A percentile compares a stretch with the other conserved stretches of the same genome.
Conservation (phyloP, 1,140 invertebrate species). For the Orchesella cincta region DNA sequence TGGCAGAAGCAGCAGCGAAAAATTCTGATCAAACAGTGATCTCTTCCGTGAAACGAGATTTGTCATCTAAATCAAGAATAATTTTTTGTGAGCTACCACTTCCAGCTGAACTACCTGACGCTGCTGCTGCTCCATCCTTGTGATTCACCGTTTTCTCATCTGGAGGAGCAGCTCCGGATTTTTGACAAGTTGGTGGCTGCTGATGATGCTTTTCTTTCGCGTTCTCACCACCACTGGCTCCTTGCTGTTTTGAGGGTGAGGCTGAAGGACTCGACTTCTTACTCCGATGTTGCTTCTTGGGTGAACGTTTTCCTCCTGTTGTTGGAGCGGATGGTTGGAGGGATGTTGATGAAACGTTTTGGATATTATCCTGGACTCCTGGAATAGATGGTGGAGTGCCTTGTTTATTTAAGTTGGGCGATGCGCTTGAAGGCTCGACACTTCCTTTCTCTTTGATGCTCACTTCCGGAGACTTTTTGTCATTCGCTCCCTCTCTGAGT, state of each 20-base stretch:
- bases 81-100: slow-evolving; percentile 55
- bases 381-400: no score
- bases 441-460: background rate
- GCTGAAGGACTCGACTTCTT: background rate
- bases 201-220: background rate
- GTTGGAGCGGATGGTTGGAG: no score
- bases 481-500: background rate
- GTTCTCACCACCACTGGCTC: background rate
- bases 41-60: slow-evolving; percentile 75
- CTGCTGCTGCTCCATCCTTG: background rate
- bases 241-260: background rate
- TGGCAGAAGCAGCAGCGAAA: background rate
- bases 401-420: background rate
- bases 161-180: background rate
- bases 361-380: background rate
- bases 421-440: background rate
- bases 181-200: background rate
- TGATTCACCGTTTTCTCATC: slow-evolving; percentile 11
- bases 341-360: background rate
- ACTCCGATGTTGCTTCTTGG: background rate
- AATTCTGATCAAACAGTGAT: slow-evolving; percentile 67
- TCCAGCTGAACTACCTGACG: background rate
- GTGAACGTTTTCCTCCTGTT: background rate
- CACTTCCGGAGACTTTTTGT: background rate
- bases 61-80: slow-evolving; percentile 76